Conservation (phyloP, 2,797 vertebrate genomes). For the Rhynchotus rufescens region DNA sequence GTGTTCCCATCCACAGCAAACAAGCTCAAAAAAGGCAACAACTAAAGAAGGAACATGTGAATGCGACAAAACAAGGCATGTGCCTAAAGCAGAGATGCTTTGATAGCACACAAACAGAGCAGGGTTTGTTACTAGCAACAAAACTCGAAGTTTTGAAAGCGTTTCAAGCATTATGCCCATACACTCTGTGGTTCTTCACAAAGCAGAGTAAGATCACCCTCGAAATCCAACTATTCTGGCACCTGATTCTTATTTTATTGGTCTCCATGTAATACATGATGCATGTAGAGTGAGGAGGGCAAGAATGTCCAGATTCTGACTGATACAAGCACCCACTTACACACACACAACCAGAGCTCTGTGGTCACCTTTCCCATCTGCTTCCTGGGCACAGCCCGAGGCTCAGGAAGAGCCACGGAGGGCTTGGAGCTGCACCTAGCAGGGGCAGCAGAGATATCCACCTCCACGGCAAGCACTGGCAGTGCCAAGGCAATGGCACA, state of each 20-base stretch:
- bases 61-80: not conserved
- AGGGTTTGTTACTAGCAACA: not conserved
- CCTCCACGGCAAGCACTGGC: not conserved
- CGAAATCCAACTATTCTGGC: not conserved
- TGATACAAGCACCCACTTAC: rapidly evolving
- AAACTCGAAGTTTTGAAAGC: not conserved
- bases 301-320: not conserved
- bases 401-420: not conserved
- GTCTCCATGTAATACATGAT: not conserved
- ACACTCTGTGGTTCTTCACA: not conserved
- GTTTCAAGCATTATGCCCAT: not conserved
- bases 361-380: not conserved
- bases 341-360: rapidly evolving
- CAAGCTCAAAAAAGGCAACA: slow-evolving; percentile 20
- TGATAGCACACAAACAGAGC: not conserved
- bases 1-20: slow-evolving; percentile 17
- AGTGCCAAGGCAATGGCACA: not conserved
- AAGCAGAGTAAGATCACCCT: not conserved
- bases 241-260: not conserved
- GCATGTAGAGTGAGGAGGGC: not conserved
- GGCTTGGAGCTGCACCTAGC: not conserved
- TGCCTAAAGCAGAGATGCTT: slow-evolving; percentile 27
- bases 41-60: not conserved
- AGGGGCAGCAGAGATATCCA: not conserved
- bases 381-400: not conserved